Conservation (phyloP, 1,140 invertebrate species). For the Ceratosolen solmsi region DNA sequence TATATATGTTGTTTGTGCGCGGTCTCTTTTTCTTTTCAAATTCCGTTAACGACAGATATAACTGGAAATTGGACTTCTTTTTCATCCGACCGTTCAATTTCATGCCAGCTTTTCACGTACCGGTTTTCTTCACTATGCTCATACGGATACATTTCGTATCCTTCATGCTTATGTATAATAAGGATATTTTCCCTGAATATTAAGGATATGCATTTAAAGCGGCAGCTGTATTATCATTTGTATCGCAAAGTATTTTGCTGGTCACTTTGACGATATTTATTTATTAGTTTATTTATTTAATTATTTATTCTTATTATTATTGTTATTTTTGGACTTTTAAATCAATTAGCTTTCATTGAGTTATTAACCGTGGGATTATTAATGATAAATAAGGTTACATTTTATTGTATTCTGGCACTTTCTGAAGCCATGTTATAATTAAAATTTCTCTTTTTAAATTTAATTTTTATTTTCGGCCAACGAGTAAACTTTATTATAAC, state of each 20-base stretch:
- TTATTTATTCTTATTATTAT: too few species aligned
- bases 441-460: background rate
- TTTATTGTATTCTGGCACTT: background rate
- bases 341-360: background rate
- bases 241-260: conserved; percentile 32
- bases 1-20: background rate
- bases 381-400: background rate
- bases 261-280: too few species aligned
- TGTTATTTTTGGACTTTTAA: too few species aligned
- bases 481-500: background rate
- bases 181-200: conserved; percentile 37
- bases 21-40: conserved; percentile 22
- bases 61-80: conserved; percentile 31
- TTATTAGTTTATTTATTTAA: too few species aligned
- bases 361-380: background rate
- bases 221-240: conserved; percentile 56
- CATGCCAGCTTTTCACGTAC: conserved; percentile 32
- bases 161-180: conserved; percentile 47
- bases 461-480: background rate
- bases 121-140: background rate
- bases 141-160: conserved; percentile 20
- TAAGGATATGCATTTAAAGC: conserved; percentile 53
- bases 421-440: background rate
- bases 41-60: conserved; percentile 30
- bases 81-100: conserved; percentile 46